Conservation (phyloP, 2,888 invertebrate species). For the Parnassius mnemosyne region DNA sequence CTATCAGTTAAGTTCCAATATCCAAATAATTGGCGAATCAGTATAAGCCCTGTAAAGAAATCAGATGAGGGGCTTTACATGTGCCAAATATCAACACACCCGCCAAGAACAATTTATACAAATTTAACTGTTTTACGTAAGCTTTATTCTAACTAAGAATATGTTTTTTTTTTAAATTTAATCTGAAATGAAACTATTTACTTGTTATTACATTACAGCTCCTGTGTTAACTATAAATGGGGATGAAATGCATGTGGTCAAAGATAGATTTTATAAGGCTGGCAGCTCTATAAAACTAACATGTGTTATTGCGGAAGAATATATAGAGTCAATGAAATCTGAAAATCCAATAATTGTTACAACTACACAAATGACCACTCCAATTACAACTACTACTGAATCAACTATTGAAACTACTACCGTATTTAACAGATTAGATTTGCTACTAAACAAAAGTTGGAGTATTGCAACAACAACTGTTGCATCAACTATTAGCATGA, state of each 20-base stretch:
- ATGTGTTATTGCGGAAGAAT: conserved; percentile 78
- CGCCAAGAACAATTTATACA: conserved; percentile 87
- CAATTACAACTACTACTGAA: conserved; percentile 64
- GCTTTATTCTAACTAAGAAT: conserved; percentile 38
- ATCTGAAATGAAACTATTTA: background rate
- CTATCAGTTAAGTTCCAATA: conserved; percentile 85
- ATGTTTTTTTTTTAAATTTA: background rate
- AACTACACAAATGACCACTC: conserved; percentile 49
- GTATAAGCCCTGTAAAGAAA: conserved; percentile 85
- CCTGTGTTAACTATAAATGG: conserved; percentile 86
- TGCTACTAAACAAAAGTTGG: conserved; percentile 77
- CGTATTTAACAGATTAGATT: conserved; percentile 72
- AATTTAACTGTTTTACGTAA: conserved; percentile 88
- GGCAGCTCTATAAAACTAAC: conserved; percentile 87
- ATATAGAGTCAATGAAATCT: conserved; percentile 51
- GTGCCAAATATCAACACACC: conserved; percentile 91
- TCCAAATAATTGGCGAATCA: conserved; percentile 85
- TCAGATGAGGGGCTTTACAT: conserved; percentile 88
- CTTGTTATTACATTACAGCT: conserved; percentile 69
- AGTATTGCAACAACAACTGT: conserved; percentile 73
- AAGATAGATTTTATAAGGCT: conserved; percentile 86
- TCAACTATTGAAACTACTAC: conserved; percentile 68
- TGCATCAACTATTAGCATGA: conserved; percentile 70
- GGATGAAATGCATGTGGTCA: conserved; percentile 84
- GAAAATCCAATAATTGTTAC: conserved; percentile 51